Conservation (phyloP, 2,888 invertebrate genomes). For the Xanthia icteritia region DNA sequence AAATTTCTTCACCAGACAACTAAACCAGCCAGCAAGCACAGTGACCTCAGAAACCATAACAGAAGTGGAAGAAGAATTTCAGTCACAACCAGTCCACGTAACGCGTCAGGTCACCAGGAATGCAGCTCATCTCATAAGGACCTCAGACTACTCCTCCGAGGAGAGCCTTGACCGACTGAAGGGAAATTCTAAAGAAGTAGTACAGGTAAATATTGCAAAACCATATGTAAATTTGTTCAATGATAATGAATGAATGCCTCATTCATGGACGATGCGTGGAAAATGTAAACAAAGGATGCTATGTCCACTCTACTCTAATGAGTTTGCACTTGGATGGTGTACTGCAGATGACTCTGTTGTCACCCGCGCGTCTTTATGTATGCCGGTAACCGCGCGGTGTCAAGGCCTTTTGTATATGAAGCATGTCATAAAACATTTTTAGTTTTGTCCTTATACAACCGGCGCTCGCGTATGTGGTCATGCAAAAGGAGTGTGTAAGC, state of each 20-base stretch:
- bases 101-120: constrained; percentile 79
- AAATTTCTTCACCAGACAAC: constrained; percentile 74
- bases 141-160: constrained; percentile 92
- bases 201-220: constrained; percentile 78
- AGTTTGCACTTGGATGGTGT: constrained; percentile 10
- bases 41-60: constrained; percentile 73
- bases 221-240: constrained; percentile 26
- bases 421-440: constrained; percentile 1
- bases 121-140: constrained; percentile 79
- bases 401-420: constrained; percentile 32
- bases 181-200: constrained; percentile 80
- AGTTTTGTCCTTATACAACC: constrained; percentile 1
- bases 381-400: constrained; percentile 19
- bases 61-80: constrained; percentile 74
- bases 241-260: constrained; percentile 25
- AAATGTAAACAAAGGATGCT: constrained; percentile 49
- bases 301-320: constrained; percentile 33
- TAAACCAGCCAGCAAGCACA: constrained; percentile 72
- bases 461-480: background rate
- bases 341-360: constrained; percentile 32
- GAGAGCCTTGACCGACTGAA: constrained; percentile 82
- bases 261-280: constrained; percentile 39
- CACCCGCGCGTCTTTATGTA: background rate
- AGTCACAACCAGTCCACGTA: constrained; percentile 76
- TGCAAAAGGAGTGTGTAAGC: background rate